phyloP scores from a whole-genome alignment of 2,888 invertebrate species.

The Adelphocoris suturalis region DNA sequence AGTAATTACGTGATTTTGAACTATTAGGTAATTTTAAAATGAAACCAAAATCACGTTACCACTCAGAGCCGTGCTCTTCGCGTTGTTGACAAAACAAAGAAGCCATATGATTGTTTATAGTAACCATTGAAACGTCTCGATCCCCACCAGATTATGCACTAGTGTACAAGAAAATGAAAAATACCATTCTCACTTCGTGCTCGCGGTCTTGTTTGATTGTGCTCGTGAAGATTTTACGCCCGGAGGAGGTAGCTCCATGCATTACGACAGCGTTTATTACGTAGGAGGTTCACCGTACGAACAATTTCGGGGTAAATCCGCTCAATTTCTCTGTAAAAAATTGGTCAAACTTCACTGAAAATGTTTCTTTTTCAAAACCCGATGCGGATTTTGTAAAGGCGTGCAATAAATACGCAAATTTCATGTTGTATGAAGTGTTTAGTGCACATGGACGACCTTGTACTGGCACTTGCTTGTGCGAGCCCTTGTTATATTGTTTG shows the following conservation, averaged over 20 bases:
- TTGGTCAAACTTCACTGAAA: neutral
- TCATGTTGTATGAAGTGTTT: neutral
- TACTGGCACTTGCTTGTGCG: too few species aligned
- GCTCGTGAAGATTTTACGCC: neutral
- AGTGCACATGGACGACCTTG: too few species aligned
- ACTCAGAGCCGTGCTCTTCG: too few species aligned
- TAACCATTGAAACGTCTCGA: conserved; percentile 31
- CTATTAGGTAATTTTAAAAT: too few species aligned
- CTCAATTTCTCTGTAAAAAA: neutral
- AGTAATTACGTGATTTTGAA: too few species aligned
- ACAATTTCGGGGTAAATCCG: conserved; percentile 24
- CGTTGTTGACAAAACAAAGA: neutral
- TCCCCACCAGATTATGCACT: neutral
- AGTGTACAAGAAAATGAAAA: conserved; percentile 33
- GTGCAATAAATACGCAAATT: neutral
- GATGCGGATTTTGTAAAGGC: neutral
- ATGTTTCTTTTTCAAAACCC: neutral
- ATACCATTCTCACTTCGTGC: conserved; percentile 29
- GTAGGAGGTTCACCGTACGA: conserved; percentile 44
- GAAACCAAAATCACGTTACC: too few species aligned
- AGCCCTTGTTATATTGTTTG: too few species aligned
- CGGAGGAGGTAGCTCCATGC: conserved; percentile 25
- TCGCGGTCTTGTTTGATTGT: conserved; percentile 7
- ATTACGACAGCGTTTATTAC: conserved; percentile 42
- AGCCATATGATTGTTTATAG: conserved; percentile 46